Evolutionary conservation across 2,113 vertebrate genomes (phyloP), one percentile per base, ranked within the genome.

Genomic region (Leucopternis melanops): DNA sequence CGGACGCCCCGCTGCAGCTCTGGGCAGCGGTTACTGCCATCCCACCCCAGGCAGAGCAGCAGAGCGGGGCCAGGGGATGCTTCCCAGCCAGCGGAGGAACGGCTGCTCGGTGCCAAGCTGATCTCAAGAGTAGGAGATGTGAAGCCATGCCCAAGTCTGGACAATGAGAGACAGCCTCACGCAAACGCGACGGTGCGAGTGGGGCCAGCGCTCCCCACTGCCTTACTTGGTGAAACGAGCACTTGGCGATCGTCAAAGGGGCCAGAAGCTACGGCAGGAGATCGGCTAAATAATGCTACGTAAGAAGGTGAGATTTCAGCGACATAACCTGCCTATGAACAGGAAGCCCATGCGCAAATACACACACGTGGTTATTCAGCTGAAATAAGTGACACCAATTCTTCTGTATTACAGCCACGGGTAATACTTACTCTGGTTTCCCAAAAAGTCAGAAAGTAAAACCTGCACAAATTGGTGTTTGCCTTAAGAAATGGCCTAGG

Each of bases 1-100:
- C 0, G 1, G 40, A 11, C 50, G 34, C 6, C 6, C 18, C 0
- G 0, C 9, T 0, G 3, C 55, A 57, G 74, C 31, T 71, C 11
- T 16, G 21, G 2, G 3, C 32, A 23, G 71, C 9, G 4, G 15
- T 4, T 16, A 3, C 34, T 55, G 58, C 44, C 5, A 3, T 13
- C 77, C 50, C 22, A 10, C 44, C 26, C 25, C 47, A 34, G 18
- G 4, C 27, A 27, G n/a, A 73, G 77, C 26, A 13, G 62, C 2
- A 1, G 34, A 10, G 27, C 1, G 7, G 25, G 23, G 29, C 0
- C 1, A 74, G 7, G 27, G 54, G n/a, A 66, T 3, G 4, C 18
- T 14, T 18, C 59, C 8, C 3, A 81, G 49, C 6, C 81, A 18
- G 9, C 9, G 1, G 0, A n/a, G 45, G 40, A 73, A 77, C 2